Base-by-base conservation (phyloP, 1,140 invertebrate genomes). In the Acromyrmex echinatior region DNA sequence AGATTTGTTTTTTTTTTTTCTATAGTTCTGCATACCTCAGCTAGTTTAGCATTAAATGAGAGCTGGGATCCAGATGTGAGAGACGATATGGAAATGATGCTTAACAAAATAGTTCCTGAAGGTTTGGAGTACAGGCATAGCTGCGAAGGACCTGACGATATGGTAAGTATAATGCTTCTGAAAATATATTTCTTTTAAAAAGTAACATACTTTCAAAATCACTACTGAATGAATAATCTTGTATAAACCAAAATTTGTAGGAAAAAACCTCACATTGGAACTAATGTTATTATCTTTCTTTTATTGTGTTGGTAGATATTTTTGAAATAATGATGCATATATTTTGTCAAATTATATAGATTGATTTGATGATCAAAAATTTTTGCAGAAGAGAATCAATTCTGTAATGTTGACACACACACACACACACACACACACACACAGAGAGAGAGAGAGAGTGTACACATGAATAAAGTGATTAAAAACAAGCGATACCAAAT, bases 81-180 rank as follows among this genome's bases (percentile, higher is more conserved):
- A 96, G 98, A 99, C 94, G 99, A 99, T 94, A 99, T 99, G 98
- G 98, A 99, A 96, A 99, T 99, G 98, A 99, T 99, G 98, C 96
- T 99, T 94, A 99, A 99, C 96, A 99, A 99, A 97, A 98, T 99
- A 96, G 98, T 99, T 96, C 99, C 99, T 96, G 99, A 99, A 97
- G 98, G 98, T 95, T 97, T 99, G 95, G 97, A 98, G 94, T 99
- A 99, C 95, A 97, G 98, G 96, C 99, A 99, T 96, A 98, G 98
- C 66, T 99, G 98, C 96, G 99, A 99, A 97, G 99, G 99, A 87
- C 98, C 99, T 89, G 99, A 99, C 95, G 99, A 99, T 96, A 99
- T 99, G 99, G 98, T 99, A 96, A 96, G 96, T 63, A 49, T 4
- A 18, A 66, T 6, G 49, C 16, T 49, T 21, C 3, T 58, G 12